A percentile compares a stretch with the other conserved stretches of the same genome.
Evolutionary conservation across 1,140 invertebrate genomes (phyloP).

Genomic region (Acyrthosiphon pisum): DNA sequence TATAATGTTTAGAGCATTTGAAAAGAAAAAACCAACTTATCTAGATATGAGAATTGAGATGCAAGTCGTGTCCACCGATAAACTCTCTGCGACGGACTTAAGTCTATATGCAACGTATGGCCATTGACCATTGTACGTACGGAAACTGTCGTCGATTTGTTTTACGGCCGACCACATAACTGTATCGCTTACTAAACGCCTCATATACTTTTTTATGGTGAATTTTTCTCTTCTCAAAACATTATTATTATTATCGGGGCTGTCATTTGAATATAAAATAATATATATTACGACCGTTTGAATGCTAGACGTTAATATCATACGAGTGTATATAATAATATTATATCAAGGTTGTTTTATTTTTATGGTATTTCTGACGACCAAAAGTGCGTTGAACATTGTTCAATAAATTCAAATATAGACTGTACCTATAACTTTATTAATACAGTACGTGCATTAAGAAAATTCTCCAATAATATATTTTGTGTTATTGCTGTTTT

Average conservation of each 20-base stretch:
- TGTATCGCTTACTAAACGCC: not conserved
- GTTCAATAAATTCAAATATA: not conserved
- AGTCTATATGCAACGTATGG: too few species aligned
- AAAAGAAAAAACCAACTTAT: too few species aligned
- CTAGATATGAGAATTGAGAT: too few species aligned
- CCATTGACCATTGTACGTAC: not conserved
- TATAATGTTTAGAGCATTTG: too few species aligned
- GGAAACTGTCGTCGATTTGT: not conserved
- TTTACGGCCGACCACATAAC: not conserved
- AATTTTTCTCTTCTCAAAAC: not conserved
- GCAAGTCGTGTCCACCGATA: too few species aligned
- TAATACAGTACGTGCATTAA: not conserved
- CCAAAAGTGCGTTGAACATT: not conserved
- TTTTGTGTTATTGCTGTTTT: not conserved
- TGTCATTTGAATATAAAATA: not conserved
- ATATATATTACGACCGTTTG: not conserved
- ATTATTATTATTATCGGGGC: not conserved
- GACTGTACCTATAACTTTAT: not conserved
- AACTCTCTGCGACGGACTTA: too few species aligned
- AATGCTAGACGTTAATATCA: not conserved
- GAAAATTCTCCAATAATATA: not conserved
- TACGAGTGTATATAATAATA: not conserved
- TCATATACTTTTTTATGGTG: not conserved
- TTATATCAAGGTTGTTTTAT: not conserved
- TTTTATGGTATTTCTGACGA: not conserved